Evolutionary conservation across 2,113 vertebrate species (phyloP), one percentile per base, ranked within the genome.

Genomic region (Seriola dumerili): DNA sequence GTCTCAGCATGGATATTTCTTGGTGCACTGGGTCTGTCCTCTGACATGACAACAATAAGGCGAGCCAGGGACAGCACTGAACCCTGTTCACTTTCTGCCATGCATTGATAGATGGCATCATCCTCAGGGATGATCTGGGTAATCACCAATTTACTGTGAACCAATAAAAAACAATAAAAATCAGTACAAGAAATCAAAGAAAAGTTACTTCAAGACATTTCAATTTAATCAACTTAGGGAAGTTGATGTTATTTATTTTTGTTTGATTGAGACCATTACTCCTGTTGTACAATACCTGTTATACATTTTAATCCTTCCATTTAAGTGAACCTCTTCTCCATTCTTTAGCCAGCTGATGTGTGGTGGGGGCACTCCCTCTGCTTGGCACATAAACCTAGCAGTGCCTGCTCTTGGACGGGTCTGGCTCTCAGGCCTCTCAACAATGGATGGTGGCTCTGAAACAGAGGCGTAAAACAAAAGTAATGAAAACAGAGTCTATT

Each of bases 71-170:
- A 97, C 64, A 98, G 94, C 78, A 97, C 63, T 4, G 96, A 97
- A 16, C 98, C 98, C 79, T 96, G 96, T 58, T 96, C 96, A 19
- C 96, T 99, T 92, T 99, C 97, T 64, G 97, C 98, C 95, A 98
- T 85, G 88, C 98, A 99, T 86, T 99, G 98, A 84, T 99, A 99
- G 90, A 99, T 96, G 83, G 97, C 98, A 82, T 99, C 98, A 0
- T 99, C 98, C 90, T 99, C 98, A 1, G 97, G 98, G 80, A 98
- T 99, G 85, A 99, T 99, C 93, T 99, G 98, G 52, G 98, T 99
- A 87, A 99, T 99, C 78, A 99, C 98, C 95, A 99, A 80, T 96
- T 99, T 99, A 91, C 98, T 99, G 88, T 32, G 75, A 75, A 78
- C 67, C 19, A 75, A 83, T 0, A 52, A 73, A 55, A 57, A 65